A percentile compares a stretch with the other conserved stretches of the same genome.
These are phyloP conservation scores for Epinephelus cyanopodus DNA, from an alignment of 2,113 vertebrate genomes.

Conservation along the genomic window DNA sequence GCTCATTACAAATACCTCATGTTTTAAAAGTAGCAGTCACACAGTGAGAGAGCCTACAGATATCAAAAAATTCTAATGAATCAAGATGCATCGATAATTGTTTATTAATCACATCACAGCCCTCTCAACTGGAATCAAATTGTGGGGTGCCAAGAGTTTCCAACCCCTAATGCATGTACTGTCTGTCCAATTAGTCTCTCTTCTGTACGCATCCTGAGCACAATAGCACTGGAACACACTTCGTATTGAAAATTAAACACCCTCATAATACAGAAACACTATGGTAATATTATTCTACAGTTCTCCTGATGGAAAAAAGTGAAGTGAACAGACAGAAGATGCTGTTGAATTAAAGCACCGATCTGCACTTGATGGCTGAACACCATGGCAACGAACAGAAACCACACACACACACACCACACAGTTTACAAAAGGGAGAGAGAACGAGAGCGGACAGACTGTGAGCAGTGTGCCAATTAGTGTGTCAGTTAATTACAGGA, in stretches of 20 bases:
- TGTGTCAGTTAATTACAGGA: conserved; percentile 76
- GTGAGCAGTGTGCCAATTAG: conserved; percentile 69
- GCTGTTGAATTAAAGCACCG: conserved; percentile 38
- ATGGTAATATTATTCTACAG: conserved; percentile 10
- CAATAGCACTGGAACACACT: background rate
- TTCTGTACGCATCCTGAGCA: background rate
- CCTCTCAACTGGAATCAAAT: too few species aligned
- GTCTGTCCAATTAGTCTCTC: background rate
- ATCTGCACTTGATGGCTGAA: conserved; percentile 39
- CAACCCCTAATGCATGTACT: background rate
- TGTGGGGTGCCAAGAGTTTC: too few species aligned
- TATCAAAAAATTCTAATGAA: too few species aligned
- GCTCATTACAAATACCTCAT: too few species aligned
- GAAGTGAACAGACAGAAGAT: conserved; percentile 8
- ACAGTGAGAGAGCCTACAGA: too few species aligned
- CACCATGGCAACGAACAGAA: conserved; percentile 54
- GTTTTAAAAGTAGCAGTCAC: too few species aligned
- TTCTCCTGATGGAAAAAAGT: conserved; percentile 19
- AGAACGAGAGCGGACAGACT: conserved; percentile 26
- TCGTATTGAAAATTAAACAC: conserved; percentile 19
- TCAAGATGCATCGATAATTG: too few species aligned
- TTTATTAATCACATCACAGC: too few species aligned
- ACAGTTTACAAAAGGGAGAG: conserved; percentile 29
- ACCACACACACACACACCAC: background rate
- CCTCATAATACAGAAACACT: background rate